Conservation (phyloP, 2,797 vertebrate species). For the Fistularia commersonii region DNA sequence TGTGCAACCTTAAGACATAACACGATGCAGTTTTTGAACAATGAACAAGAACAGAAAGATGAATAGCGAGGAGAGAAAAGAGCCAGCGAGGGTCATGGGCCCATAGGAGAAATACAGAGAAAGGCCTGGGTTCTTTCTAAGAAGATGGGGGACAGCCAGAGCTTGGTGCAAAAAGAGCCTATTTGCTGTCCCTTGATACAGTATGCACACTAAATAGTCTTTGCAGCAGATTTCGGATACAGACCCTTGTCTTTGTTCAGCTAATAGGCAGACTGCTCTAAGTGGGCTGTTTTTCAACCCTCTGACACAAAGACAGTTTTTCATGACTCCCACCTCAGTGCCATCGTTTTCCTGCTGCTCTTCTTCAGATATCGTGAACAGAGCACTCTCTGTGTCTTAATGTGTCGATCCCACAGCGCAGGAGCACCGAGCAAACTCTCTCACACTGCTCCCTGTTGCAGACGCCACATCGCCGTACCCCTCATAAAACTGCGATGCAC, state of each 20-base stretch:
- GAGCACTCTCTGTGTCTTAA: slow-evolving; percentile 69
- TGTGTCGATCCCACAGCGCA: slow-evolving; percentile 63
- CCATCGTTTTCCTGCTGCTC: slow-evolving; percentile 71
- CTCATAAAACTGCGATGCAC: slow-evolving; percentile 37
- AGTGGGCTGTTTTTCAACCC: slow-evolving; percentile 76
- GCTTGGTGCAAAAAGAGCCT: slow-evolving; percentile 62
- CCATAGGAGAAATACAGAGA: slow-evolving; percentile 56
- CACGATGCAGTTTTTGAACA: slow-evolving; percentile 31
- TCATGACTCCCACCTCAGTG: slow-evolving; percentile 70
- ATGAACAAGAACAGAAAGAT: slow-evolving; percentile 45
- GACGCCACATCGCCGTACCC: slow-evolving; percentile 26
- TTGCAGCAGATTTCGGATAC: slow-evolving; percentile 71
- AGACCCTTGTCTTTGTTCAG: slow-evolving; percentile 70
- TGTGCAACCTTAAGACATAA: slow-evolving; percentile 27
- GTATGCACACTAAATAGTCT: slow-evolving; percentile 75
- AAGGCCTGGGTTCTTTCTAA: slow-evolving; percentile 62
- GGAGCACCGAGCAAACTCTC: slow-evolving; percentile 60
- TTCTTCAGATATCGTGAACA: slow-evolving; percentile 72
- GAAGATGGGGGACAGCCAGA: slow-evolving; percentile 52
- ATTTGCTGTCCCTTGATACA: slow-evolving; percentile 71
- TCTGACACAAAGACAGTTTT: slow-evolving; percentile 78
- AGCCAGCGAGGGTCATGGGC: slow-evolving; percentile 42
- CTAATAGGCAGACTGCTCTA: slow-evolving; percentile 75
- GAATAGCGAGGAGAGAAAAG: slow-evolving; percentile 48
- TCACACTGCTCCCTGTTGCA: slow-evolving; percentile 49